A percentile compares a stretch with the other conserved stretches of the same genome.
Evolutionary conservation across 2,888 invertebrate species (phyloP).

Genomic region (Synanthedon myopaeformis): DNA sequence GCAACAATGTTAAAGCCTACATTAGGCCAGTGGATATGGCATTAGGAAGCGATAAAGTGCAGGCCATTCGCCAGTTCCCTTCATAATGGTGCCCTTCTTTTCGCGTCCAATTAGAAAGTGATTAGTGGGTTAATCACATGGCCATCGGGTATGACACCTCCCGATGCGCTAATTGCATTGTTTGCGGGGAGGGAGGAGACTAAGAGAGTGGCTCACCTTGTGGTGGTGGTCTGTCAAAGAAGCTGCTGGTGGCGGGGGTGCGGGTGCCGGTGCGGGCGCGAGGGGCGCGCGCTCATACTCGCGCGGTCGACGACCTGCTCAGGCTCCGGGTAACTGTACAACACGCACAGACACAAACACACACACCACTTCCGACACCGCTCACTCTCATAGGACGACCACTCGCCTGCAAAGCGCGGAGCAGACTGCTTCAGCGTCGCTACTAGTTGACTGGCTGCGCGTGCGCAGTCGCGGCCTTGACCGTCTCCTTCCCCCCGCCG

Average conservation of each 20-base stretch:
- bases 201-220: slow-evolving; percentile 31
- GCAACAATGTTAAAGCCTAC: no score
- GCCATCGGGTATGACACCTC: background rate
- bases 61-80: background rate
- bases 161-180: background rate
- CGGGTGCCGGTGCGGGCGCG: slow-evolving; percentile 17
- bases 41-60: no score
- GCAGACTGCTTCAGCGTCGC: background rate
- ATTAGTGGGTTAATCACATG: background rate
- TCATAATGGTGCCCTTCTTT: background rate
- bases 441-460: slow-evolving; percentile 2
- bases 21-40: no score
- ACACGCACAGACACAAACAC: slow-evolving; percentile 15
- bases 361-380: slow-evolving; percentile 17
- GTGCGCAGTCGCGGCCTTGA: slow-evolving; percentile 4
- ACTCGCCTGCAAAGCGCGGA: background rate
- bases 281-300: slow-evolving; percentile 48
- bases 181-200: background rate
- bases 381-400: slow-evolving; percentile 48
- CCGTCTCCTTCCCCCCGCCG: background rate
- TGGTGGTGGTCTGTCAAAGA: slow-evolving; percentile 18
- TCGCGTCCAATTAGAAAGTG: background rate
- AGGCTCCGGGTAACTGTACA: slow-evolving; percentile 35
- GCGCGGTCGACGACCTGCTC: slow-evolving; percentile 55
- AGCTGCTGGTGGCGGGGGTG: slow-evolving; percentile 16